Evolutionary conservation across 2,888 invertebrate species (phyloP), one percentile per base, ranked within the genome.

Genomic region (Corythucha ciliata): DNA sequence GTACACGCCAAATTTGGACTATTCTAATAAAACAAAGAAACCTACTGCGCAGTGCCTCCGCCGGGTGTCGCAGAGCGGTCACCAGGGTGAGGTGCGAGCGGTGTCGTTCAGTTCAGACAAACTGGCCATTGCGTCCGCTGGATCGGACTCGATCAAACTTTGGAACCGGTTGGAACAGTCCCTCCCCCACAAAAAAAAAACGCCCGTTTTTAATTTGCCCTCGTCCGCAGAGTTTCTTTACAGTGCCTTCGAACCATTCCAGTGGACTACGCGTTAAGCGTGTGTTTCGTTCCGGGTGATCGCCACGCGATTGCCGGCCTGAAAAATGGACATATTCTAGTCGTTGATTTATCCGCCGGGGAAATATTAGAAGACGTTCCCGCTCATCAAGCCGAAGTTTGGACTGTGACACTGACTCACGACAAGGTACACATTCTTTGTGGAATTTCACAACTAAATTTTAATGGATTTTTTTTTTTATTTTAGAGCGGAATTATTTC

Each of bases 91-190:
- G 64, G 84, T 94, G 5, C 75, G 91, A 44, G 80, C 86, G 20
- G 73, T 97, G 20, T 78, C 83, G 48, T 91, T 97, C 66, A 92
- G 91, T 66, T 87, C 88, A 2, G 94, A 96, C 68, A 89, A 86
- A 64, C 73, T 89, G 53, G 88, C 88, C 1, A 75, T 96, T 53
- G 76, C 86, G 1, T 87, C 94, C 0, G 92, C 84, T 0, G 83
- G 92, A 58, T 83, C 79, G 0, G 91, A 94, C 61, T 79, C 84
- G 6, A 73, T 94, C 27, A 96, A 97, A 73, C 72, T 97, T 45
- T 98, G 97, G 96, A 93, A 91, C 68, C 80, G 87, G 79, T 82
- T 63, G n/a, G n/a, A n/a, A n/a, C n/a, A n/a, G n/a, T 29, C 12
- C 10, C 29, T 29, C 29, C 10, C 29, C 12, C 10, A 29, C 10